Conservation (phyloP, 2,888 invertebrate species). For the Neoaliturus tenellus region DNA sequence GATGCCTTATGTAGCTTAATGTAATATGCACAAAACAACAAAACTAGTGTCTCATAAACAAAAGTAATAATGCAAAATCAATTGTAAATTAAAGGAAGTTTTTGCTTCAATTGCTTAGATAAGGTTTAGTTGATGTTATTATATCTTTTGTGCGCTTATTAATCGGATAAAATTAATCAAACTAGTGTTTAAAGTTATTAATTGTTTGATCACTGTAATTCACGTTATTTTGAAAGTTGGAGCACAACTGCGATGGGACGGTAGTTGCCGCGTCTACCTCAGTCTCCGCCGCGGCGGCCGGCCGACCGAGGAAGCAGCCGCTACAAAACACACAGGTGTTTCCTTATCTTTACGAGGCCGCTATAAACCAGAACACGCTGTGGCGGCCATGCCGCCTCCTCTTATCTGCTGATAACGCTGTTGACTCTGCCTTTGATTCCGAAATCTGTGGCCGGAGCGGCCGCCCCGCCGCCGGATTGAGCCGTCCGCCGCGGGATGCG, state of each 20-base stretch:
- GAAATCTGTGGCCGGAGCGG: background rate
- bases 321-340: constrained; percentile 40
- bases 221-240: background rate
- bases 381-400: background rate
- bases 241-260: background rate
- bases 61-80: no score
- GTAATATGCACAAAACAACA: no score
- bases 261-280: background rate
- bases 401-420: constrained; percentile 24
- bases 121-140: no score
- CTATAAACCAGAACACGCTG: constrained; percentile 21
- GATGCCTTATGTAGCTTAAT: no score
- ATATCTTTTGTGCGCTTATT: no score
- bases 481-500: background rate
- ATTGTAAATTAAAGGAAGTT: no score
- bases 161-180: no score
- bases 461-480: background rate
- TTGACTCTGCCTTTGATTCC: constrained; percentile 26
- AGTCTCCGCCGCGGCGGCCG: background rate
- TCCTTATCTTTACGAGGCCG: constrained; percentile 37
- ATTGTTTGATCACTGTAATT: no score
- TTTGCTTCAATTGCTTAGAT: no score
- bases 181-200: no score
- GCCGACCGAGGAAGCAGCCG: background rate
- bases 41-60: no score